Base-by-base conservation (phyloP, 2,797 vertebrate species). In the Gila robusta region DNA sequence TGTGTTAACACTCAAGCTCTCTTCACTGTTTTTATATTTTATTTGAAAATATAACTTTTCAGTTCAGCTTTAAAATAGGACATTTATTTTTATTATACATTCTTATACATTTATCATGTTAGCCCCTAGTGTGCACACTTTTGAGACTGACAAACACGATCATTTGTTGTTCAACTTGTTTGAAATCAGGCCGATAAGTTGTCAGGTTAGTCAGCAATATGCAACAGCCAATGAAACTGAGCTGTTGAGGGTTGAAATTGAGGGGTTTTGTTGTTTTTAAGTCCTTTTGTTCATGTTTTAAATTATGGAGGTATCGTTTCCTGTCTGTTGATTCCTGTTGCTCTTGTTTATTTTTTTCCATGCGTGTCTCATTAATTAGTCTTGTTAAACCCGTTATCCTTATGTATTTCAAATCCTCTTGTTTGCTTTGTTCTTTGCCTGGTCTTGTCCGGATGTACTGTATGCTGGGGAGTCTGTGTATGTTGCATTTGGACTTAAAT, bases 401-500 rank as follows among this genome's bases (percentile, higher is more conserved):
- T 28, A 7, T 19, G 32, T 23, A 39, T 59, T 21, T 72, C 35
- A 49, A 49, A 67, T 35, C 41, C 6, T 49, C 64, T 52, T 44
- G 56, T 59, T 44, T 80, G 41, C 19, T 28, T 52, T 66, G 21
- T 69, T 49, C 4, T 52, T 41, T 72, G 67, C 26, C 67, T 82
- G 35, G 49, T 28, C n/a, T 72, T 72, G 23, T 72, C 35, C 41
- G 49, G 32, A 72, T 44, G 9, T 32, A 32, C 32, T 32, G 32
- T 6, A 21, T 82, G 23, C 28, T 59, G 14, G n/a, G 16, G 35
- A 35, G 67, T n/a, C 14, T 71, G 47, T 49, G 16, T 17, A 49
- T 17, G 16, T 49, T 81, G 66, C 16, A 70, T 70, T 10, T 82
- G 49, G 79, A 73, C 16, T 81, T 2, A 74, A 16, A 52, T 69